phyloP scores from a whole-genome alignment of 2,888 invertebrate species.

The Elysia crispata region DNA sequence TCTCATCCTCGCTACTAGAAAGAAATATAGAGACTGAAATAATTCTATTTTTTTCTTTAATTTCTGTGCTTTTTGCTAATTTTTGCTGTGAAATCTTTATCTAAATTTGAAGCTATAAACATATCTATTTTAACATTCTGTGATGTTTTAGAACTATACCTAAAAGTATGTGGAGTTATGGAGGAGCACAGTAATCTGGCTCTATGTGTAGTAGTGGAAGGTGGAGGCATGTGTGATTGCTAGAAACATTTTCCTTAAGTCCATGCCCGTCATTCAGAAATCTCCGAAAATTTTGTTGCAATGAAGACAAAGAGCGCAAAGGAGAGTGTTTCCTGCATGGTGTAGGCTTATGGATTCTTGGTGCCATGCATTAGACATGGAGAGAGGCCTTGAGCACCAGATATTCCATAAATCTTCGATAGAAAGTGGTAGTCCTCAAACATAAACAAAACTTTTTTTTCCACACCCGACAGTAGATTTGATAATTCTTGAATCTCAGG shows the following conservation, averaged over 20 bases:
- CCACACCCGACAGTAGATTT: not conserved
- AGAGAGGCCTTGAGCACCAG: not conserved
- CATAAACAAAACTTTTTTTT: not conserved
- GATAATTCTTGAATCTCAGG: no score
- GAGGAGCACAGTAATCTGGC: not conserved
- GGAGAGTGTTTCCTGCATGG: no score
- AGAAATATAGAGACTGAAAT: not conserved
- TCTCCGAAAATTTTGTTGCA: not conserved
- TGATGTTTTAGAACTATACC: no score
- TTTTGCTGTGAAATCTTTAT: not conserved
- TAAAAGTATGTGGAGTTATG: no score
- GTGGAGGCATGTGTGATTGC: no score
- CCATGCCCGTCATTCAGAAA: not conserved
- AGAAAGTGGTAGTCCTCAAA: conserved; percentile 23
- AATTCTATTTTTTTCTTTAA: no score
- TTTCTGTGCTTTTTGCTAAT: not conserved
- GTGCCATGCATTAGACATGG: conserved; percentile 27
- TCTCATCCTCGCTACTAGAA: not conserved
- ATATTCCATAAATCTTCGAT: not conserved
- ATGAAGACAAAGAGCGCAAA: not conserved
- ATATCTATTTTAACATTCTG: conserved; percentile 14
- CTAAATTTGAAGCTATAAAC: not conserved
- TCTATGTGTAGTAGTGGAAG: not conserved
- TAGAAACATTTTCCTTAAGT: not conserved
- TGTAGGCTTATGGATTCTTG: not conserved